A percentile compares a stretch with the other conserved stretches of the same genome.
Evolutionary conservation across 1,140 invertebrate genomes (phyloP).

Genomic region (Cecropterus lyciades): DNA sequence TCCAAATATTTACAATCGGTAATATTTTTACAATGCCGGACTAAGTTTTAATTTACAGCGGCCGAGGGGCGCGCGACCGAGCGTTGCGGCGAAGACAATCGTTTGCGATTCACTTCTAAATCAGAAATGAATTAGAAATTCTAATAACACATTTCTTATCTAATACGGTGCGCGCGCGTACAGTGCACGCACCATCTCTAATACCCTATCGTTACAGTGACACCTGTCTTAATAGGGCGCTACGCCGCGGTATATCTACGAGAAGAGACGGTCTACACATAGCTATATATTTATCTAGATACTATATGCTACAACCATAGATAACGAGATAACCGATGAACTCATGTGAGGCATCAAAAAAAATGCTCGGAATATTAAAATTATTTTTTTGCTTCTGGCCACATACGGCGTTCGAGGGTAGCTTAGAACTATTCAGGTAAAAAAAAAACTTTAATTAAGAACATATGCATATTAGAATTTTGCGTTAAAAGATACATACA

Average conservation of each 20-base stretch:
- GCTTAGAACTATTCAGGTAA: too few relatives aligned
- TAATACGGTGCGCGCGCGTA: slow-evolving; percentile 68
- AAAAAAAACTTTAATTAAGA: too few relatives aligned
- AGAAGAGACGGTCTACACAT: slow-evolving; percentile 30
- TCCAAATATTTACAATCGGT: slow-evolving; percentile 80
- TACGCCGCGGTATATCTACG: slow-evolving; percentile 45
- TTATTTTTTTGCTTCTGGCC: too few relatives aligned
- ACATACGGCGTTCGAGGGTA: too few relatives aligned
- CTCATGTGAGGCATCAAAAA: too few relatives aligned
- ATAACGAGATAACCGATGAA: too few relatives aligned
- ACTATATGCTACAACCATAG: too few relatives aligned
- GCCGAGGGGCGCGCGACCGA: slow-evolving; percentile 54
- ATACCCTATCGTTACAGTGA: slow-evolving; percentile 79
- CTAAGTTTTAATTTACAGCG: slow-evolving; percentile 70
- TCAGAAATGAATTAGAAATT: slow-evolving; percentile 9
- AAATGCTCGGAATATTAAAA: too few relatives aligned
- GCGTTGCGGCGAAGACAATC: slow-evolving; percentile 46
- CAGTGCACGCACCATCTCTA: slow-evolving; percentile 58
- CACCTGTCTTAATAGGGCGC: slow-evolving; percentile 47
- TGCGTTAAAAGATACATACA: too few relatives aligned
- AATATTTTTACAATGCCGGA: slow-evolving; percentile 76
- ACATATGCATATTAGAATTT: too few relatives aligned
- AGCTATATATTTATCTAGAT: not conserved
- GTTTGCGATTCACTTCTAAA: slow-evolving; percentile 68
- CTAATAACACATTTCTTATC: slow-evolving; percentile 80